Percentiles rank a stretch among this genome's conserved stretches.
phyloP scores from a whole-genome alignment of 2,888 invertebrate species.

The Polydrusus cervinus region DNA sequence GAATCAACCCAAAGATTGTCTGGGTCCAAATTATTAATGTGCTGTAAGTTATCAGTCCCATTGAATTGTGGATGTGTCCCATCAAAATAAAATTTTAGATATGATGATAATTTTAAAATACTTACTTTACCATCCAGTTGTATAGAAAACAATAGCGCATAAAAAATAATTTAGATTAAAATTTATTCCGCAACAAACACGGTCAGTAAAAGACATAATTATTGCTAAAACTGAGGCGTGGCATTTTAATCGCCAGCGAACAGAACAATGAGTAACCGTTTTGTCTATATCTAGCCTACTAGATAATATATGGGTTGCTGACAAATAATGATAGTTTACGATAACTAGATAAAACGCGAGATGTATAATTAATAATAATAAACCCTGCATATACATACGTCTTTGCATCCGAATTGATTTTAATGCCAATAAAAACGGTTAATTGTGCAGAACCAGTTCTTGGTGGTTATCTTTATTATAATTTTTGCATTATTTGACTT shows the following conservation, averaged over 20 bases:
- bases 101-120: too few species aligned
- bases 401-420: conserved; percentile 14
- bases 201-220: conserved; percentile 35
- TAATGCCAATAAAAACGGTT: conserved; percentile 8
- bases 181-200: conserved; percentile 26
- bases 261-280: conserved; percentile 39
- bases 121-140: not conserved
- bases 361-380: conserved; percentile 21
- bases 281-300: conserved; percentile 34
- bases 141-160: conserved; percentile 6
- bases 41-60: too few species aligned
- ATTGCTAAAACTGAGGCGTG: conserved; percentile 28
- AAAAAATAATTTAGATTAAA: conserved; percentile 9
- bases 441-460: conserved; percentile 2
- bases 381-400: conserved; percentile 13
- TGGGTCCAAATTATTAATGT: too few species aligned
- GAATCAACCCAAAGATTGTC: too few species aligned
- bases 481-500: not conserved
- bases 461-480: not conserved
- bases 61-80: too few species aligned
- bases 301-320: conserved; percentile 39
- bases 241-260: conserved; percentile 24
- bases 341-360: conserved; percentile 21
- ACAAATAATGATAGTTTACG: conserved; percentile 43
- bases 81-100: too few species aligned